phyloP scores from a whole-genome alignment of 2,797 vertebrate species.

The Mycteria americana region DNA sequence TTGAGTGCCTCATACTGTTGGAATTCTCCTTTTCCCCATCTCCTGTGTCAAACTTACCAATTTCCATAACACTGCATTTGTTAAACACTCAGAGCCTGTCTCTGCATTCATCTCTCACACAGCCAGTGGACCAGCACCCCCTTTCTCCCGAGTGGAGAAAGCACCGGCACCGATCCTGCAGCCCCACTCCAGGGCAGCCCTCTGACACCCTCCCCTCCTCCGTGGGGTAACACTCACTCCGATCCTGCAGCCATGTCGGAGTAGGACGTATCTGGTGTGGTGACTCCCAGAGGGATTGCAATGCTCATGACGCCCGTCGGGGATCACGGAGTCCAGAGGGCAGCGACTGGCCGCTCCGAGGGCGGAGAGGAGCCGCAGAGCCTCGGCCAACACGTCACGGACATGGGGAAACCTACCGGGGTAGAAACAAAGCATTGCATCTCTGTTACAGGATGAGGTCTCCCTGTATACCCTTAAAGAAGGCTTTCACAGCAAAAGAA shows the following conservation, averaged over 20 bases:
- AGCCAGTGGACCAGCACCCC: neutral
- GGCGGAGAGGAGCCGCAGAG: constrained; percentile 90
- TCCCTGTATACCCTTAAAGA: neutral
- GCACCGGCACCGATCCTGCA: neutral
- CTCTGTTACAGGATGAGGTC: neutral
- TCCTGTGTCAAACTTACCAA: neutral
- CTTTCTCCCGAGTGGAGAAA: neutral
- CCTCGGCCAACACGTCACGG: constrained; percentile 91
- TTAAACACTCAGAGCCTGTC: neutral
- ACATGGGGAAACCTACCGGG: constrained; percentile 86
- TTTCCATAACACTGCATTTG: neutral
- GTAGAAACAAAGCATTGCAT: constrained; percentile 63
- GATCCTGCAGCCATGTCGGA: constrained; percentile 99
- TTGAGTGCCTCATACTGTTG: neutral
- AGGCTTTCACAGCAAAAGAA: neutral
- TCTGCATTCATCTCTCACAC: neutral
- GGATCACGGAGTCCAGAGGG: constrained; percentile 91
- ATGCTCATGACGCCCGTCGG: constrained; percentile 99
- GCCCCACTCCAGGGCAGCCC: neutral
- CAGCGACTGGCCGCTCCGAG: constrained; percentile 89
- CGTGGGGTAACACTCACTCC: constrained; percentile 83
- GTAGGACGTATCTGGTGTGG: constrained; percentile 99
- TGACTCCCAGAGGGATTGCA: constrained; percentile 99
- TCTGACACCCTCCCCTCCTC: constrained; percentile 14
- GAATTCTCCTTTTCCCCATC: neutral